Evolutionary conservation across 2,888 invertebrate species (phyloP).

Genomic region (Tiliacea aurago): DNA sequence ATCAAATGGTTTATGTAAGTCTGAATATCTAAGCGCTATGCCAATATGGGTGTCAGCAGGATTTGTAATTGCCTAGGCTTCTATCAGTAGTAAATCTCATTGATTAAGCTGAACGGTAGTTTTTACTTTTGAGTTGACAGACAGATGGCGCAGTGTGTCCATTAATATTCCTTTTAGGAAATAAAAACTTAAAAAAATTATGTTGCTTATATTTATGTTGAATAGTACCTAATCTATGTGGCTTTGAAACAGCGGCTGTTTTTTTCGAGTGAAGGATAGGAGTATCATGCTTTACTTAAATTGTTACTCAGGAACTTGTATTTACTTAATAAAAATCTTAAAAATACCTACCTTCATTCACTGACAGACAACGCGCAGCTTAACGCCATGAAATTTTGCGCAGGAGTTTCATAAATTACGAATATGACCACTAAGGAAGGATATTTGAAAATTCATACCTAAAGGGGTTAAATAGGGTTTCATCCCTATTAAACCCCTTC

Average conservation of each 20-base stretch:
- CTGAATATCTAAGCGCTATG: constrained; percentile 19
- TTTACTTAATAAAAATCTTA: not conserved
- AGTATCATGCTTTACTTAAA: not conserved
- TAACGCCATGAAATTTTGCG: no score
- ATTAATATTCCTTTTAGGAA: not conserved
- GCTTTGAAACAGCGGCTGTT: not conserved
- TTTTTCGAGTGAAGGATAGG: not conserved
- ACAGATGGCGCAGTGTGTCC: not conserved
- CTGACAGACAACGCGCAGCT: no score
- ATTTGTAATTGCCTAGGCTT: constrained; percentile 8
- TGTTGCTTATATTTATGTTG: not conserved
- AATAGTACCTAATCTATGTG: not conserved
- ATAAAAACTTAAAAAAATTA: not conserved
- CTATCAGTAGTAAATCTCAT: constrained; percentile 14
- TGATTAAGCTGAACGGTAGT: not conserved
- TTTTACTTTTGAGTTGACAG: not conserved
- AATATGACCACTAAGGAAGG: no score
- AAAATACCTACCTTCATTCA: not conserved
- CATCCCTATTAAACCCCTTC: no score
- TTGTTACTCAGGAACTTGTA: not conserved
- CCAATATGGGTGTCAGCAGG: constrained; percentile 16
- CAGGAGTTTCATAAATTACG: no score
- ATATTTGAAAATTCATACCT: no score
- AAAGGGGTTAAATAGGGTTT: no score
- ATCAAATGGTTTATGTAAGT: constrained; percentile 26